Evolutionary conservation across 2,113 vertebrate species (phyloP), one percentile per base, ranked within the genome.

Genomic region (Taxidea taxus): DNA sequence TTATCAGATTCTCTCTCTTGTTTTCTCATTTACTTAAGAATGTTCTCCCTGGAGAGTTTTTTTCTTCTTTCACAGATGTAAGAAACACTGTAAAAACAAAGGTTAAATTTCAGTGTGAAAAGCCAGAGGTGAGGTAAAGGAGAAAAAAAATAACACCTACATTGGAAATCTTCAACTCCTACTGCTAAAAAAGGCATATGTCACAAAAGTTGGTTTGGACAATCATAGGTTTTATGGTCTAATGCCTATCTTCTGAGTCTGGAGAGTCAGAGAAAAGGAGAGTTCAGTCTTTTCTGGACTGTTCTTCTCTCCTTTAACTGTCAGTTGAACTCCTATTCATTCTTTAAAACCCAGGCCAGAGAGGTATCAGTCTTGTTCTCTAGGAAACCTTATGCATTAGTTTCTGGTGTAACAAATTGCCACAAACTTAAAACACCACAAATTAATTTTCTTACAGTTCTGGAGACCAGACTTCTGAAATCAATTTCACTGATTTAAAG

Each of bases 1-100:
- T 77, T 96, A 92, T 58, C 96, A 64, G 51, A 95, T 90, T 84
- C 34, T 89, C 16, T 95, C 70, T 89, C 64, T 87, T 60, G 42
- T 85, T 92, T 97, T 90, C 44, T 90, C 70, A 81, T 85, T 94
- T 94, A 34, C 49, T 80, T 58, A 92, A 95, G 44, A 86, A 89
- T 66, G 34, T 89, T 85, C 58, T 93, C 29, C 54, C 54, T 95
- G 60, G 49, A 77, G 37, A 92, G 31, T 87, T 18, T 94, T 94
- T 62, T 29, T 66, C 68, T 81, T 80, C 16, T 70, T 20, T 72
- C 39, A 34, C 31, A 89, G 29, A 86, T 62, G 16, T 85, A 82
- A 85, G 39, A 90, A 90, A 80, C 39, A 72, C 58, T 96, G 72
- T 87, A 62, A 82, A 82, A 90, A 90, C 42, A 93, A 87, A 93